Base-by-base conservation (phyloP, 53 echinoderm and acorn worm species). In the Holothuria scabra region DNA sequence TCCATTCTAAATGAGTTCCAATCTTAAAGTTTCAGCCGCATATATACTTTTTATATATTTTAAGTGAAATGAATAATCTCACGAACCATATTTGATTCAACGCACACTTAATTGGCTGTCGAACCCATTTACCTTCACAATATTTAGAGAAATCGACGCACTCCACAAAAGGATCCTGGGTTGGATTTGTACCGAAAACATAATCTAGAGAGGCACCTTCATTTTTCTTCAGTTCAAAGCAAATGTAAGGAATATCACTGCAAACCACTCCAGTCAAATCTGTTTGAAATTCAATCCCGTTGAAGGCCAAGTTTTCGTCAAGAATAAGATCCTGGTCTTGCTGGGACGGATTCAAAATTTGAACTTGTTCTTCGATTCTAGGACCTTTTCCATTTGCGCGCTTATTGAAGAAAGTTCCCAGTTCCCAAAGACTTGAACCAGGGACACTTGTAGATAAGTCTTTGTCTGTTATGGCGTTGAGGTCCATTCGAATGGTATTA, bases 121-220 rank as follows among this genome's bases (percentile, higher is more conserved):
- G 0, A 16, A 65, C 16, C 12, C 23, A 65, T 61, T 63, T 46
- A 81, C 82, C 82, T 64, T 81, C 33, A 49, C 82, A 81, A 25
- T 63, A 24, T 24, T 81, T 30, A n/a, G 82, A 81, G 41, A 64
- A 63, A 63, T 81, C 82, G 10, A 63, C 13, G 65, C 82, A 81
- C 41, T 81, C 65, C 22, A 81, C 82, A 46, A 81, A 81, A 41
- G 82, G 82, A 24, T 81, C 82, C 19, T 81, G 82, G 19, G 28
- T 48, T 31, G 82, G 82, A 37, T 41, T 46, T 61, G 82, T 81
- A 16, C 82, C 65, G 23, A 81, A 81, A 12, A 46, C 11, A 13
- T 81, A 81, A 63, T 64, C 29, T 8, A 81, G 35, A 14, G 62
- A 63, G 2, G 82, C 25, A 18, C 14, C 64, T 32, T 33, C 19